These are phyloP conservation scores for Cancer borealis DNA, from an alignment of 2,888 invertebrate species.

Conservation along the genomic window DNA sequence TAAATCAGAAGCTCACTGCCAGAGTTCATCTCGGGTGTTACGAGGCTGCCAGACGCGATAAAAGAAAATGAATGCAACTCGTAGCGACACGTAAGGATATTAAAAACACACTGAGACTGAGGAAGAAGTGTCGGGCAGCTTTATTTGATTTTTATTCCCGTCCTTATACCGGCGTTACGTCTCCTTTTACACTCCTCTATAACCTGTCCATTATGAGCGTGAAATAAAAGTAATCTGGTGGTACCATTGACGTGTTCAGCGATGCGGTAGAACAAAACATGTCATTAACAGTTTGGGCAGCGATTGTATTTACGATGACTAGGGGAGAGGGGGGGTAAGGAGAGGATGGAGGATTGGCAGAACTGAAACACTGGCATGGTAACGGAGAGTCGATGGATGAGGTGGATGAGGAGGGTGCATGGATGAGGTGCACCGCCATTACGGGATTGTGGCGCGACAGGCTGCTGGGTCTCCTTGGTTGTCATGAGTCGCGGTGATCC, in stretches of 20 bases:
- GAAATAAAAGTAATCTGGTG: background rate
- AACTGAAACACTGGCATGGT: background rate
- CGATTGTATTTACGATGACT: too few species aligned
- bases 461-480: background rate
- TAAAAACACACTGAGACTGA: background rate
- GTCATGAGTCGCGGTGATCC: conserved; percentile 1
- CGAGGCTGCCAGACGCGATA: background rate
- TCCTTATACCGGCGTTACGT: background rate
- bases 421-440: background rate
- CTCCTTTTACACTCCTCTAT: background rate
- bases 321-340: background rate
- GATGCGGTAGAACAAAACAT: background rate
- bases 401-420: background rate
- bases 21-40: background rate
- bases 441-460: background rate
- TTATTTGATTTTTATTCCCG: background rate
- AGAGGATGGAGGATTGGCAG: background rate
- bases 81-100: background rate
- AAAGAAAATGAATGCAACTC: background rate
- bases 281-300: too few species aligned
- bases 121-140: background rate
- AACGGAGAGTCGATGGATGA: background rate
- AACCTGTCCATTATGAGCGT: background rate
- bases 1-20: background rate
- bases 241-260: background rate